phyloP scores from a whole-genome alignment of 1,140 invertebrate species.

The Leguminivora glycinivorella region DNA sequence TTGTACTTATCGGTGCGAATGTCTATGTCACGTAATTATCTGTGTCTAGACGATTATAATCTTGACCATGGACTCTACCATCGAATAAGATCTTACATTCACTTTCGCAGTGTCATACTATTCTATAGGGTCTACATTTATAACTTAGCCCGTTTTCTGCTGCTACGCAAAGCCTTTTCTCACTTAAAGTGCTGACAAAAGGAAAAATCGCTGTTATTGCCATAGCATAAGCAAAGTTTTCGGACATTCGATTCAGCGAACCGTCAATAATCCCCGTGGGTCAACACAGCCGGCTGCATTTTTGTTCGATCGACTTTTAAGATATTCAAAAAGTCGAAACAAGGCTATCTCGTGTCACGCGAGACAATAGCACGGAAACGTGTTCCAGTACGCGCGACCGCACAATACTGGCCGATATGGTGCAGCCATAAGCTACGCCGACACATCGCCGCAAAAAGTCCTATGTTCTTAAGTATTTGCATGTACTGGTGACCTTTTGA shows the following conservation, averaged over 20 bases:
- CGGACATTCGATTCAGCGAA: neutral
- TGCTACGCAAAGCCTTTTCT: no score
- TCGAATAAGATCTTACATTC: no score
- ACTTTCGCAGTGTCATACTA: no score
- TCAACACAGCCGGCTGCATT: neutral
- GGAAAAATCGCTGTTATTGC: no score
- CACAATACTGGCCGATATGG: conserved; percentile 22
- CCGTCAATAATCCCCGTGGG: neutral
- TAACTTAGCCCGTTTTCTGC: no score
- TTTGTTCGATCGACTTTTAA: conserved; percentile 7
- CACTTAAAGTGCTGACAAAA: no score
- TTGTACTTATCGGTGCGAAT: no score
- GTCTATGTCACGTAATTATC: no score
- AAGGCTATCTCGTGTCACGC: neutral
- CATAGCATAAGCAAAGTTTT: no score
- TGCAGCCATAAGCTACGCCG: conserved; percentile 21
- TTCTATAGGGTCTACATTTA: no score
- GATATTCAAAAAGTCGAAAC: conserved; percentile 11
- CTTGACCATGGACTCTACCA: no score
- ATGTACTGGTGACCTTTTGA: neutral
- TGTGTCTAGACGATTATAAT: no score
- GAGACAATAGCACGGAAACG: conserved; percentile 2
- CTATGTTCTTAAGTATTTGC: neutral
- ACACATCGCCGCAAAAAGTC: neutral
- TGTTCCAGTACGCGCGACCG: conserved; percentile 21